Conservation (phyloP, 2,113 vertebrate species). For the Pipa parva region DNA sequence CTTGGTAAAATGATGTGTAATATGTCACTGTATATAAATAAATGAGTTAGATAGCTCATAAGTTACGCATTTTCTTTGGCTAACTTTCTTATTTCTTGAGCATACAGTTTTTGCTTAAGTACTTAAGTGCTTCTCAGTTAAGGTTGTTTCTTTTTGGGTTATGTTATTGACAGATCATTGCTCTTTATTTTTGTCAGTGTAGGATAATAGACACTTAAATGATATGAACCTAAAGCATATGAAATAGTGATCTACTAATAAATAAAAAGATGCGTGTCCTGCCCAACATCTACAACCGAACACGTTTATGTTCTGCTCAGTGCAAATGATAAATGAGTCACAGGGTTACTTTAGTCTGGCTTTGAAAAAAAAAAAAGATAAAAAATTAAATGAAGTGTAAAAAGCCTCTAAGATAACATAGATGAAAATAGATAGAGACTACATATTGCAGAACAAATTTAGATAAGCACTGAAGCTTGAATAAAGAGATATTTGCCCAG, state of each 20-base stretch:
- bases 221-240: neutral
- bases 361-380: neutral
- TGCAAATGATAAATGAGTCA: slow-evolving; percentile 3
- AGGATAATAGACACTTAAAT: neutral
- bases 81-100: neutral
- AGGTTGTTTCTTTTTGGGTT: neutral
- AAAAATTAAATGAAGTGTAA: slow-evolving; percentile 3
- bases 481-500: neutral
- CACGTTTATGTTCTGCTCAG: neutral
- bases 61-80: too few relatives aligned
- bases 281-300: neutral
- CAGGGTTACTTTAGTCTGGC: neutral
- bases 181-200: neutral
- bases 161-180: neutral
- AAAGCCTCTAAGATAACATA: neutral
- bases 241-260: neutral
- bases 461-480: slow-evolving; percentile 7
- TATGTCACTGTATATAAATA: too few relatives aligned
- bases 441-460: slow-evolving; percentile 8
- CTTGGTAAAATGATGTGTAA: too few relatives aligned
- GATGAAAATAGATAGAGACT: slow-evolving; percentile 2
- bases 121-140: neutral
- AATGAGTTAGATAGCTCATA: too few relatives aligned
- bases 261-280: neutral
- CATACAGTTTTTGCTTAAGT: neutral